phyloP scores from a whole-genome alignment of 2,888 invertebrate genomes.

The Terebella lapidaria region DNA sequence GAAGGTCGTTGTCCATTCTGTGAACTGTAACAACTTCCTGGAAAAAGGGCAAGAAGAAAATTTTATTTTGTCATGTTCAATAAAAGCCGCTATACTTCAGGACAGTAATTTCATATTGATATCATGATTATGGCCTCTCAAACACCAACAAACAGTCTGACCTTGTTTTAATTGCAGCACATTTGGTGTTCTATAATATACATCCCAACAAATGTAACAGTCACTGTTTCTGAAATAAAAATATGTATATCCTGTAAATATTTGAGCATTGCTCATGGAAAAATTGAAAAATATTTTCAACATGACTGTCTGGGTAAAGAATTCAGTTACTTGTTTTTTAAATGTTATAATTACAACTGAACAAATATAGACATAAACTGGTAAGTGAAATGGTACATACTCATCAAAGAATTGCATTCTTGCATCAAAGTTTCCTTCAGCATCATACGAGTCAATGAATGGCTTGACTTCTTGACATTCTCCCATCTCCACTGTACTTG shows the following conservation, averaged over 20 bases:
- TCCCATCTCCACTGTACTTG: not conserved
- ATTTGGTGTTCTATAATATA: slow-evolving; percentile 26
- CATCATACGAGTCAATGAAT: slow-evolving; percentile 19
- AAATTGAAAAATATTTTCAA: too few relatives aligned
- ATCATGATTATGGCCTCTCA: too few relatives aligned
- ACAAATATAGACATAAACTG: not conserved
- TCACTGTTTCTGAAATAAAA: slow-evolving; percentile 10
- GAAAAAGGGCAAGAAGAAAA: too few relatives aligned
- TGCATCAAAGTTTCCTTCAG: slow-evolving; percentile 26
- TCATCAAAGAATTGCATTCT: slow-evolving; percentile 23
- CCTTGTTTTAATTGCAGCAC: slow-evolving; percentile 25
- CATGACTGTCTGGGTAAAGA: too few relatives aligned
- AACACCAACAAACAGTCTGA: slow-evolving; percentile 23
- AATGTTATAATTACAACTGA: too few relatives aligned
- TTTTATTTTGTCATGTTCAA: too few relatives aligned
- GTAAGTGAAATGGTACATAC: not conserved
- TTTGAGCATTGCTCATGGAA: too few relatives aligned
- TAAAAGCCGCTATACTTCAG: too few relatives aligned
- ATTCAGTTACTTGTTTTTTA: too few relatives aligned
- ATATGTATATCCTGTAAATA: too few relatives aligned
- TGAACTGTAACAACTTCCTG: not conserved
- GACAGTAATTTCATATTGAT: not conserved
- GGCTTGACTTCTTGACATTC: slow-evolving; percentile 15
- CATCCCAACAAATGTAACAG: slow-evolving; percentile 26
- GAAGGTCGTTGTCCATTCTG: not conserved